Evolutionary conservation across 2,888 invertebrate species (phyloP).

Genomic region (Leucozona laternaria): DNA sequence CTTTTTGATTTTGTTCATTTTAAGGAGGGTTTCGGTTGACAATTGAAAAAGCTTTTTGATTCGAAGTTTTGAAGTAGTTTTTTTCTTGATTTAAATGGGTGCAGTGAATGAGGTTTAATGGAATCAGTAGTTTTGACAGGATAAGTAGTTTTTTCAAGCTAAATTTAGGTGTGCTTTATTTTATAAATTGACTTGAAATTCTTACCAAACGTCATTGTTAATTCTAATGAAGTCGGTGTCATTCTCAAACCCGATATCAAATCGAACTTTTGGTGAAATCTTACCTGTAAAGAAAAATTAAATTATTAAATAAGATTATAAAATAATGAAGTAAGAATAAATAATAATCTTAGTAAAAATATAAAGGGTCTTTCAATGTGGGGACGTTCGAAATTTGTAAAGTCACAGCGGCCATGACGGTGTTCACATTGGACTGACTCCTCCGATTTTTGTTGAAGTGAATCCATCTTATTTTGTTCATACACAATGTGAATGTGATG

Average conservation of each 20-base stretch:
- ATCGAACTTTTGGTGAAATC: neutral
- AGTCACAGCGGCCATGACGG: no score
- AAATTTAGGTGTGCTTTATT: neutral
- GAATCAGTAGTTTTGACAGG: neutral
- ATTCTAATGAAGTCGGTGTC: neutral
- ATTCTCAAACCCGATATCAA: neutral
- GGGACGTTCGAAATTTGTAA: no score
- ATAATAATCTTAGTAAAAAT: no score
- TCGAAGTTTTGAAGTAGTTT: neutral
- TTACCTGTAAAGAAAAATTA: neutral
- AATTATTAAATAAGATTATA: neutral
- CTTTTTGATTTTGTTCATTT: conserved; percentile 38
- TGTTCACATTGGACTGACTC: no score
- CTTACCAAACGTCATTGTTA: neutral
- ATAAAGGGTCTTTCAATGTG: no score
- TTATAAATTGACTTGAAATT: neutral
- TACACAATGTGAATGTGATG: no score
- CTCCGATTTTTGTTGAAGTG: no score
- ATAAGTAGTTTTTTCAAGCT: no score
- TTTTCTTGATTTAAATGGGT: conserved; percentile 37
- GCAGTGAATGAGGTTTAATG: conserved; percentile 6
- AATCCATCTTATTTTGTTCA: no score
- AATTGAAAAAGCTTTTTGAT: conserved; percentile 34
- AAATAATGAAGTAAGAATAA: neutral
- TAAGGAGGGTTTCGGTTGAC: conserved; percentile 30